Evolutionary conservation across 2,113 vertebrate species (phyloP).

Genomic region (Blennius ocellaris): DNA sequence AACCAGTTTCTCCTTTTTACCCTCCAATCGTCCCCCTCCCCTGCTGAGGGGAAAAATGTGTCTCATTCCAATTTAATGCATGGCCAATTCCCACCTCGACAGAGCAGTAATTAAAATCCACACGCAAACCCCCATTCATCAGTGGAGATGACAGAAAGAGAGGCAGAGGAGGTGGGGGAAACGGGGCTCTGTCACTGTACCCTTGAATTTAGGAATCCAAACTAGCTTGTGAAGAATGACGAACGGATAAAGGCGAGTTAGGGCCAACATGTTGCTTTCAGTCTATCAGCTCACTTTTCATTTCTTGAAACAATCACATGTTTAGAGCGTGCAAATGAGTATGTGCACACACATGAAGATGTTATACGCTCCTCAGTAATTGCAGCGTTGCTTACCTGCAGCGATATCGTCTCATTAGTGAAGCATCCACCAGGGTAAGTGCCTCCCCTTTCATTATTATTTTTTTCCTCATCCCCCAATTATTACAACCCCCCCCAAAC

Average conservation of each 20-base stretch:
- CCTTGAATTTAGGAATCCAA: slow-evolving; percentile 65
- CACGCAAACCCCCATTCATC: slow-evolving; percentile 80
- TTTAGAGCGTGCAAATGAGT: not conserved
- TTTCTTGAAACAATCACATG: not conserved
- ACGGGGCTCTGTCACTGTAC: slow-evolving; percentile 48
- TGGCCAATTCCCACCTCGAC: slow-evolving; percentile 81
- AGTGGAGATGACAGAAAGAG: slow-evolving; percentile 69
- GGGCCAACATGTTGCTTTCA: slow-evolving; percentile 40
- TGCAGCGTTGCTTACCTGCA: slow-evolving; percentile 42
- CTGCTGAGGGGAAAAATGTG: slow-evolving; percentile 79
- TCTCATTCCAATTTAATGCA: slow-evolving; percentile 86
- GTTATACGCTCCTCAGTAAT: slow-evolving; percentile 18
- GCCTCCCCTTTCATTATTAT: slow-evolving; percentile 44
- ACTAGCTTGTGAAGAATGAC: slow-evolving; percentile 16
- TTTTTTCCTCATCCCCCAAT: slow-evolving; percentile 35
- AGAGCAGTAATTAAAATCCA: slow-evolving; percentile 84
- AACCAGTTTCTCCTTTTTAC: slow-evolving; percentile 69
- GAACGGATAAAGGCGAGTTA: slow-evolving; percentile 10
- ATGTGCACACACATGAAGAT: not conserved
- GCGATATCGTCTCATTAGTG: slow-evolving; percentile 37
- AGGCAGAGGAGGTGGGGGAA: slow-evolving; percentile 29
- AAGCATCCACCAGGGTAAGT: slow-evolving; percentile 39
- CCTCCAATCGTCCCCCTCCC: slow-evolving; percentile 60
- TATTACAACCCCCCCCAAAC: slow-evolving; percentile 50
- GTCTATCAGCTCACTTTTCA: not conserved